These are phyloP conservation scores for Decapterus maruadsi DNA, from an alignment of 2,797 vertebrate species.

Conservation along the genomic window DNA sequence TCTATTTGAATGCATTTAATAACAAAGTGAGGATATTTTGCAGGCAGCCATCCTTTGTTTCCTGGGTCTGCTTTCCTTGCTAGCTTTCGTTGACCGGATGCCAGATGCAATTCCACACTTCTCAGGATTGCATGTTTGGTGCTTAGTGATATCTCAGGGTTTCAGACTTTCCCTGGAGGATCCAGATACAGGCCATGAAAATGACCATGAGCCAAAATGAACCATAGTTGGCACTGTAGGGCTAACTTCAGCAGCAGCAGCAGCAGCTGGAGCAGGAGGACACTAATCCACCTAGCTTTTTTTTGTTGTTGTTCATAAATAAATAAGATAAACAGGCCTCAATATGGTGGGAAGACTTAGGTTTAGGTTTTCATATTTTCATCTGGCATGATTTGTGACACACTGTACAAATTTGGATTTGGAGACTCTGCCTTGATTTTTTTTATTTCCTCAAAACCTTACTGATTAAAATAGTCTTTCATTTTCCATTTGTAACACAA, in stretches of 20 bases:
- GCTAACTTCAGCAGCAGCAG: slow-evolving; percentile 52
- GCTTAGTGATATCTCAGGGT: slow-evolving; percentile 80
- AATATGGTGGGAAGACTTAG: slow-evolving; percentile 41
- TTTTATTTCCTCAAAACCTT: background rate
- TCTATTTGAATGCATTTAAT: slow-evolving; percentile 45
- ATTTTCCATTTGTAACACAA: background rate
- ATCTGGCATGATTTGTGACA: slow-evolving; percentile 30
- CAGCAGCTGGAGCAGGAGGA: slow-evolving; percentile 26
- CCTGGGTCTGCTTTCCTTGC: slow-evolving; percentile 64
- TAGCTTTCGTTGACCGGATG: slow-evolving; percentile 69
- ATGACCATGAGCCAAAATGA: slow-evolving; percentile 74
- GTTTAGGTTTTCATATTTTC: slow-evolving; percentile 38
- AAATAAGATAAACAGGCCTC: slow-evolving; percentile 47
- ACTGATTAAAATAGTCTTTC: background rate
- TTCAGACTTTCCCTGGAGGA: slow-evolving; percentile 81
- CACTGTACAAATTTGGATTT: slow-evolving; percentile 31
- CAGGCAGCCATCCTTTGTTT: slow-evolving; percentile 66
- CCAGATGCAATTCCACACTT: slow-evolving; percentile 77
- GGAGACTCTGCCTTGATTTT: background rate
- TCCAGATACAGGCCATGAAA: slow-evolving; percentile 77
- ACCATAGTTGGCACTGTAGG: slow-evolving; percentile 64
- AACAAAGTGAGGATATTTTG: slow-evolving; percentile 57
- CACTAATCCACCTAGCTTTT: slow-evolving; percentile 55
- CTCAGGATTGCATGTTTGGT: slow-evolving; percentile 78
- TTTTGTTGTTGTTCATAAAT: slow-evolving; percentile 37